Percentiles rank a stretch among this genome's conserved stretches.
phyloP scores from a whole-genome alignment of 2,797 vertebrate genomes.

The Sciurus vulgaris region DNA sequence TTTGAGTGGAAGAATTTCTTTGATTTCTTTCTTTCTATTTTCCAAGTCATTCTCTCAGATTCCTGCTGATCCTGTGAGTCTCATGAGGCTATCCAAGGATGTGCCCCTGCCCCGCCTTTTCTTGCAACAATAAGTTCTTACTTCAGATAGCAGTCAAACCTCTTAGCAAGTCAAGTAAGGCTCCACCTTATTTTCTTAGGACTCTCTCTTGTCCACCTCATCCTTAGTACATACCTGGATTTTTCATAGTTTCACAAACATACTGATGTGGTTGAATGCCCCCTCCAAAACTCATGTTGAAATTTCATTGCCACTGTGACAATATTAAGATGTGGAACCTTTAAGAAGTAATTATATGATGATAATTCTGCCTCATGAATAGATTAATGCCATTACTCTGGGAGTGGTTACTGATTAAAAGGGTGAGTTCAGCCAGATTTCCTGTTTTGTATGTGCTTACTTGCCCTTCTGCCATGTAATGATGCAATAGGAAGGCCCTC shows the following conservation, averaged over 20 bases:
- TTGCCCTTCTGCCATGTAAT: no score
- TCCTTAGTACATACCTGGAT: background rate
- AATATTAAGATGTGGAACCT: background rate
- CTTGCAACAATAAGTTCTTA: conserved; percentile 3
- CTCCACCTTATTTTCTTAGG: background rate
- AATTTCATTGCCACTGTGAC: background rate
- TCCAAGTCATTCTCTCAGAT: background rate
- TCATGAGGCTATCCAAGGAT: background rate
- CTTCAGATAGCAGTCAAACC: background rate
- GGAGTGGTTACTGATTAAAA: no score
- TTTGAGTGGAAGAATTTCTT: background rate
- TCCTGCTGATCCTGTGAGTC: conserved; percentile 17
- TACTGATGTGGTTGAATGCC: background rate
- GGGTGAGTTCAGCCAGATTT: no score
- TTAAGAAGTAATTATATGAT: background rate
- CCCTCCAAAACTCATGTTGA: background rate
- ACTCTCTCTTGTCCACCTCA: background rate
- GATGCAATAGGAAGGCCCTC: no score
- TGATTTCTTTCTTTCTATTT: background rate
- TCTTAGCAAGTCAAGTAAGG: background rate
- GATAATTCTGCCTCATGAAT: background rate
- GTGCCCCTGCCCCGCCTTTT: background rate
- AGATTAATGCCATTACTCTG: background rate
- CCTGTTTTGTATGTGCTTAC: no score
- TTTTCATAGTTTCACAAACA: background rate